Percentiles rank a stretch among this genome's conserved stretches.
These are phyloP conservation scores for Sylvilagus bachmani DNA, from an alignment of 2,113 vertebrate genomes.

Conservation along the genomic window DNA sequence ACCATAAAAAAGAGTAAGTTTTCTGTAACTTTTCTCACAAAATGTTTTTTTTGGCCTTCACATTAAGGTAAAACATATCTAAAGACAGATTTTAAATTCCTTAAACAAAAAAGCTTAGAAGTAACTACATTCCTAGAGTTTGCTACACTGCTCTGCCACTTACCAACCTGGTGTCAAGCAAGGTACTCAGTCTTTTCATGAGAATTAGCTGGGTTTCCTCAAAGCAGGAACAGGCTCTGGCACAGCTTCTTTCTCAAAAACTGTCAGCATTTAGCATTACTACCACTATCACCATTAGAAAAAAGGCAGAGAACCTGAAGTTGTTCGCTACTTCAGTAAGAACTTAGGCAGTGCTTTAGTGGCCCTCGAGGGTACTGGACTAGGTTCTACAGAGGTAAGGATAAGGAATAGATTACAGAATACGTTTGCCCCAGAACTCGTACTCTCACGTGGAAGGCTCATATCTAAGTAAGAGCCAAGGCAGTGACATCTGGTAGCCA, in stretches of 20 bases:
- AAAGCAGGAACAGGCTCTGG: not conserved
- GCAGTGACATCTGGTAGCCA: not conserved
- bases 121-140: not conserved
- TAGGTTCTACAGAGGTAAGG: not conserved
- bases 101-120: not conserved
- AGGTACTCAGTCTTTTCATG: not conserved
- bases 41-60: constrained; percentile 25
- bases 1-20: not conserved
- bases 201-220: not conserved
- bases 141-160: not conserved
- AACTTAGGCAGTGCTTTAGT: not conserved
- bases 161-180: rapidly evolving
- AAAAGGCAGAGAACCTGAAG: not conserved
- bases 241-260: not conserved
- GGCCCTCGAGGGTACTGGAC: not conserved
- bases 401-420: not conserved
- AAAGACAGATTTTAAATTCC: not conserved
- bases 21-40: constrained; percentile 19
- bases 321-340: not conserved
- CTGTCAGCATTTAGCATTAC: not conserved
- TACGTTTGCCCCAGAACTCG: not conserved
- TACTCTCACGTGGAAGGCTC: not conserved
- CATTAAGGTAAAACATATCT: not conserved
- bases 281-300: not conserved
- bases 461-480: not conserved